Evolutionary conservation across 2,113 vertebrate species (phyloP).

Genomic region (Cynoglossus semilaevis): DNA sequence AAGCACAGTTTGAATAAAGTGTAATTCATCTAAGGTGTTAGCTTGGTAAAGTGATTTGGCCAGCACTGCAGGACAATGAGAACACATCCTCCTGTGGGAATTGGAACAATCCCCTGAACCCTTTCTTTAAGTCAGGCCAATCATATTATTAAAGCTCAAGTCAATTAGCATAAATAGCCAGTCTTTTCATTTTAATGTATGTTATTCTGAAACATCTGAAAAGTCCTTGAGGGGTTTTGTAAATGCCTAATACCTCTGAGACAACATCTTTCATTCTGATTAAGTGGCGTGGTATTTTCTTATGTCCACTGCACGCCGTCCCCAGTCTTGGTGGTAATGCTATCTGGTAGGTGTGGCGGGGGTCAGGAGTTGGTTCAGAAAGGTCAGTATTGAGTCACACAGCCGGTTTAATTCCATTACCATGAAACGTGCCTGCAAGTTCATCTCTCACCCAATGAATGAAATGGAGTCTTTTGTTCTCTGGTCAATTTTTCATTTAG

Average conservation of each 20-base stretch:
- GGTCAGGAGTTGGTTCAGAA: conserved; percentile 58
- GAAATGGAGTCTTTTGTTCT: conserved; percentile 60
- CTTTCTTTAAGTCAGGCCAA: conserved; percentile 35
- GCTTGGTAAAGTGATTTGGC: conserved; percentile 38
- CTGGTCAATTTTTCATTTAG: conserved; percentile 69
- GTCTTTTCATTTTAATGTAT: conserved; percentile 60
- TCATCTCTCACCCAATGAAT: conserved; percentile 38
- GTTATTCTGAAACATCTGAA: conserved; percentile 34
- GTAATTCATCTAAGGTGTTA: conserved; percentile 63
- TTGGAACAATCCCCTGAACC: conserved; percentile 29
- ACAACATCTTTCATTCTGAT: conserved; percentile 34
- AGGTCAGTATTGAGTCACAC: conserved; percentile 43
- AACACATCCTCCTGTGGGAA: conserved; percentile 49
- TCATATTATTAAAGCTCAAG: conserved; percentile 48
- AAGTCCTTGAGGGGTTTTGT: conserved; percentile 3
- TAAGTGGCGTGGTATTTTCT: conserved; percentile 17
- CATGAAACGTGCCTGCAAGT: conserved; percentile 26
- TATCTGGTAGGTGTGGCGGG: conserved; percentile 26
- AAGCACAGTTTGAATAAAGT: conserved; percentile 58
- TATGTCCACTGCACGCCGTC: conserved; percentile 1
- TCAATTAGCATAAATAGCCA: conserved; percentile 57
- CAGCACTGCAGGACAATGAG: conserved; percentile 37
- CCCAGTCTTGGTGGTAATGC: conserved; percentile 14
- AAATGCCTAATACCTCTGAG: no score
- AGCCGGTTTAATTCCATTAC: conserved; percentile 64